These are phyloP conservation scores for Mallotus villosus DNA, from an alignment of 2,797 vertebrate genomes.

Conservation along the genomic window DNA sequence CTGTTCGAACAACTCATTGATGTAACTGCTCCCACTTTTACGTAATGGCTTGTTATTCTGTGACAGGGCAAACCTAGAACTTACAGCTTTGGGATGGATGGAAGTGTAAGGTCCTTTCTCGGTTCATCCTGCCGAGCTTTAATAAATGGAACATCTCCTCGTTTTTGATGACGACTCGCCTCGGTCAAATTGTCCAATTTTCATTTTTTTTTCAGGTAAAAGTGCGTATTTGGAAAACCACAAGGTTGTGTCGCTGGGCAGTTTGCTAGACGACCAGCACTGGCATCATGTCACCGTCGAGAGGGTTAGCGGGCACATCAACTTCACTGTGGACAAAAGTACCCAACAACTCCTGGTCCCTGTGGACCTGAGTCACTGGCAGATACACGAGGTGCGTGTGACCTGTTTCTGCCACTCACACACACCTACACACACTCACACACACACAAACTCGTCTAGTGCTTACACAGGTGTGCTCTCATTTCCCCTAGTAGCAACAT, in stretches of 20 bases:
- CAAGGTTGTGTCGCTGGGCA: conserved; percentile 79
- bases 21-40: not conserved
- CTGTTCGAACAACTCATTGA: not conserved
- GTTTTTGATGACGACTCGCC: not conserved
- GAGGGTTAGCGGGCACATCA: conserved; percentile 79
- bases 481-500: not conserved
- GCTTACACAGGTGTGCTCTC: not conserved
- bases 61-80: not conserved
- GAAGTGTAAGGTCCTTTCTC: not conserved
- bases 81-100: not conserved
- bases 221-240: conserved; percentile 57
- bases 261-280: conserved; percentile 91
- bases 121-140: not conserved
- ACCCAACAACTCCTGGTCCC: conserved; percentile 78
- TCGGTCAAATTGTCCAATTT: not conserved
- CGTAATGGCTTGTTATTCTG: not conserved
- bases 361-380: conserved; percentile 78
- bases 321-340: conserved; percentile 90
- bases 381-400: conserved; percentile 84
- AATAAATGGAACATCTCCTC: not conserved
- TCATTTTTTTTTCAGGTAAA: conserved; percentile 49
- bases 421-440: not conserved
- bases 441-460: not conserved
- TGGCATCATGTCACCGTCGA: conserved; percentile 88
- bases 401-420: not conserved